Evolutionary conservation across 1,140 invertebrate genomes (phyloP), one percentile per base, ranked within the genome.

Genomic region (Drosophila busckii): DNA sequence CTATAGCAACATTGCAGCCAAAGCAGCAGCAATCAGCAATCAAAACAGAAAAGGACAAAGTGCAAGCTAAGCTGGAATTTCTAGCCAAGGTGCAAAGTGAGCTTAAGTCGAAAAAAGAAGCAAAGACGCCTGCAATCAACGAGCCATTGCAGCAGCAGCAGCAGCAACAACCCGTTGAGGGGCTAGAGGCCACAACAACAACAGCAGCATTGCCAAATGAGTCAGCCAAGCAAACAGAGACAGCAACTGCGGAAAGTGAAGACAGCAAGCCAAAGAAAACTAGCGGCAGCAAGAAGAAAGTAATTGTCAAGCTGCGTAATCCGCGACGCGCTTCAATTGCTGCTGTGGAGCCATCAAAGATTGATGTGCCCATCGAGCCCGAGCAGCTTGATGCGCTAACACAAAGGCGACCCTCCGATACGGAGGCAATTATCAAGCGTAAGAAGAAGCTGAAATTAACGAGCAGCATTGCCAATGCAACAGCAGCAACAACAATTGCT

Each of bases 391-490:
- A 71, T 70, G 56, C 55, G 41, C 56, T 78, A 15, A 49, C 31
- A 66, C 70, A 84, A 58, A 55, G 84, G 13, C 68, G 84, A 45
- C 84, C 84, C 58, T 86, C 84, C 20, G 84, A 86, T 46, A 84
- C 84, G 25, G 80, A 78, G 54, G 52, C 84, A 35, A 62, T 86
- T 50, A 62, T 86, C 5, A 86, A 84, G 41, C 75, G 70, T 26
- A 85, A 76, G 60, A 82, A 80, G 73, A 82, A 76, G 54, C 48
- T 25, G 49, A 83, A 83, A 70, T 68, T 82, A 83, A 67, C 69
- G 70, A 55, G 63, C 32, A 12, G 35, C 22, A 41, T 17, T 16
- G 10, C n/a, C n/a, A n/a, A n/a, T n/a, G n/a, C n/a, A n/a, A n/a
- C n/a, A n/a, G n/a, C n/a, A n/a, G n/a, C 38, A 34, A 25, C 53